Conservation (phyloP, 2,113 vertebrate genomes). For the Delphinapterus leucas region DNA sequence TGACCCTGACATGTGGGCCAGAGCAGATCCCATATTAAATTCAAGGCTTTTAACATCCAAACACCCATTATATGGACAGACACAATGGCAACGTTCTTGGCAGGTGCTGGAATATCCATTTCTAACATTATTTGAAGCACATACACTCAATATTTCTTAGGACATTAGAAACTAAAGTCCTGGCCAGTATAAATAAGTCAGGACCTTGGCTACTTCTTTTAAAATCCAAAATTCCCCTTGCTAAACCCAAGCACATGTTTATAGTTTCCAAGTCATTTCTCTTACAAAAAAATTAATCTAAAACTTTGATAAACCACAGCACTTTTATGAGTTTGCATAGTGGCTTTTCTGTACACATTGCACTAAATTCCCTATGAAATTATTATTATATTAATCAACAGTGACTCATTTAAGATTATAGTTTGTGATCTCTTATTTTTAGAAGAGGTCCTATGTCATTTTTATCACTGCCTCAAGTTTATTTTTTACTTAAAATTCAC, state of each 20-base stretch:
- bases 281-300: constrained; percentile 43
- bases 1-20: neutral
- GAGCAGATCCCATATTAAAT: neutral
- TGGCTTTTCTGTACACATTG: constrained; percentile 54
- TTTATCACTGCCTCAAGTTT: constrained; percentile 64
- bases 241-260: neutral
- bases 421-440: constrained; percentile 59
- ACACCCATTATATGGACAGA: neutral
- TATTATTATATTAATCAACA: constrained; percentile 68
- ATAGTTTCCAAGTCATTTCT: constrained; percentile 43
- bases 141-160: neutral
- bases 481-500: constrained; percentile 58
- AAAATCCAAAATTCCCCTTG: constrained; percentile 11
- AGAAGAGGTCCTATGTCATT: constrained; percentile 63
- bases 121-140: neutral
- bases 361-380: constrained; percentile 69
- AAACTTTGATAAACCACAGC: constrained; percentile 37
- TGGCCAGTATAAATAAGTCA: constrained; percentile 13
- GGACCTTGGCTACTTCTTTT: neutral
- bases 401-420: constrained; percentile 74
- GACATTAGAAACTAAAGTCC: neutral
- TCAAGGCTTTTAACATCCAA: neutral
- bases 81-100: neutral
- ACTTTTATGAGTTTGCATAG: constrained; percentile 56
- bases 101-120: neutral